Base-by-base conservation (phyloP, 1,140 invertebrate genomes). In the Drosophila santomea region DNA sequence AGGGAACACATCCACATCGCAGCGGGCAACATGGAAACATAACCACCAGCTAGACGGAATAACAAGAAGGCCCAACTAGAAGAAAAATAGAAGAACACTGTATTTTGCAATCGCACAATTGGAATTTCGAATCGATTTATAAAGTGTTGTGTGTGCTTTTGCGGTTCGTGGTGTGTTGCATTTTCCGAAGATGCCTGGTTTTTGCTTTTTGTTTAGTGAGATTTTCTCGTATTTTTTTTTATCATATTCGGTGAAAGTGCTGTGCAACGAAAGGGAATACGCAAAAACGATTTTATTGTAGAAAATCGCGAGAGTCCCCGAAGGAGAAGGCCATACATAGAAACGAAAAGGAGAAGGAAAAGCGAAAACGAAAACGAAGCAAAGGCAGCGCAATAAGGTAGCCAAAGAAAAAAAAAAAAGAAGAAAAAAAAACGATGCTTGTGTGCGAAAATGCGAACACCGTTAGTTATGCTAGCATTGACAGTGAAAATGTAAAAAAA, bases 331-430 rank as follows among this genome's bases (percentile, higher is more conserved):
- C 68, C 32, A 45, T 38, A 35, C 17, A 69, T 20, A 20, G 48
- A 61, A 52, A 11, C 36, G 25, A 47, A 67, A 63, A 15, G 44
- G 62, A 72, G 7, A 60, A 41, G 11, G 25, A 47, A 51, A 48
- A 14, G 56, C 38, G 56, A 23, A 52, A 45, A 36, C 50, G 61
- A 44, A 28, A n/a, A 32, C 51, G 50, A 55, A 41, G 51, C 43
- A 71, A 68, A 66, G 39, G 68, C 43, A 73, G 56, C 68, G 69
- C 69, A 73, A 73, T 73, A 73, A 73, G 69, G 69, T 73, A 71
- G 68, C 64, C 28, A 59, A 72, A 60, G 71, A 51, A 44, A 32
- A 56, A 59, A 59, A 72, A 32, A 32, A 32, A 7, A 2, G 0
- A 8, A 7, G 7, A 32, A 32, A 32, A 8, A 32, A 32, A 32